These are phyloP conservation scores for Hylomyscus alleni DNA, from an alignment of 2,797 vertebrate genomes.

Conservation along the genomic window DNA sequence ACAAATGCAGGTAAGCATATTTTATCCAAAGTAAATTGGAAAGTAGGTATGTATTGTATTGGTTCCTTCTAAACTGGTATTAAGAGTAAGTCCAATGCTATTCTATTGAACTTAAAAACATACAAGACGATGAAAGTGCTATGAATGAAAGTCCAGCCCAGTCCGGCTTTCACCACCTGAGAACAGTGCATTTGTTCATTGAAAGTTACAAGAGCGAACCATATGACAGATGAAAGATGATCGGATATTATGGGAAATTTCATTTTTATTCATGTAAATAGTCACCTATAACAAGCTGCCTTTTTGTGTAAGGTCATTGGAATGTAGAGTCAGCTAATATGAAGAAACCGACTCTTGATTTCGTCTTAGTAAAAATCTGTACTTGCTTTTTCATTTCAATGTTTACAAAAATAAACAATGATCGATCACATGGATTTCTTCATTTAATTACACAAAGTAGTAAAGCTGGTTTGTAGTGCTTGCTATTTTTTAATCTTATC, in stretches of 20 bases:
- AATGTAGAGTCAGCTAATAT: background rate
- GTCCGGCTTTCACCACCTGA: background rate
- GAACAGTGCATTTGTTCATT: background rate
- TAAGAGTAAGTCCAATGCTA: background rate
- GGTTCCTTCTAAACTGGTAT: background rate
- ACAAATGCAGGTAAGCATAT: background rate
- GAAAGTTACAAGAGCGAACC: background rate
- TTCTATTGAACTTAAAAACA: background rate
- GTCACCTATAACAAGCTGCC: background rate
- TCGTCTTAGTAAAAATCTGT: background rate
- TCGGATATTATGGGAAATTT: background rate
- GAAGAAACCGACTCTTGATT: background rate
- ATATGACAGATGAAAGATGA: background rate
- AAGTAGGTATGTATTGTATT: background rate
- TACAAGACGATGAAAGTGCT: background rate
- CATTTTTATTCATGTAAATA: background rate
- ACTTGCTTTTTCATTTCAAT: constrained; percentile 11
- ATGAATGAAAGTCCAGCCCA: background rate
- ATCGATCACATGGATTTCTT: background rate
- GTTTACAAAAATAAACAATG: background rate
- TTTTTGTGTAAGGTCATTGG: constrained; percentile 13
- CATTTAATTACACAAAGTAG: background rate
- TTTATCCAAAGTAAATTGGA: background rate
- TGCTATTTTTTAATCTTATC: background rate
- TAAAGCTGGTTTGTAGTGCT: background rate